Conservation (phyloP, 2,113 vertebrate species). For the Hippocampus guttulatus region DNA sequence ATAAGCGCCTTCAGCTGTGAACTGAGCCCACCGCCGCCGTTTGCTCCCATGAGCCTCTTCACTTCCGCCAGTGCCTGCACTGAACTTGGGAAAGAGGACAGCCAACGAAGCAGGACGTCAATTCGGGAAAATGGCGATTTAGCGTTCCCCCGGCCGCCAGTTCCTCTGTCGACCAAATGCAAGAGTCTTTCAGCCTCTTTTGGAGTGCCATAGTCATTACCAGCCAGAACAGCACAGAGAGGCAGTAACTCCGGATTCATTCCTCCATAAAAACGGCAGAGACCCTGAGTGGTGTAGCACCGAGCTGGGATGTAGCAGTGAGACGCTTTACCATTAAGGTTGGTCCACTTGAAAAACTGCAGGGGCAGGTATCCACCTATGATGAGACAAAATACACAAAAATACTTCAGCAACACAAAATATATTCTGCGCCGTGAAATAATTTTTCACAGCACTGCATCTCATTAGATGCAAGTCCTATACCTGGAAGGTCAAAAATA, state of each 20-base stretch:
- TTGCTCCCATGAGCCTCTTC: constrained; percentile 56
- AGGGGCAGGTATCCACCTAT: constrained; percentile 82
- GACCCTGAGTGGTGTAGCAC: constrained; percentile 67
- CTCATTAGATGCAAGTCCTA: constrained; percentile 7
- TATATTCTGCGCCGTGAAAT: neutral
- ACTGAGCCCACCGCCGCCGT: constrained; percentile 37
- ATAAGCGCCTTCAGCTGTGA: constrained; percentile 69
- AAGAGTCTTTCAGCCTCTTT: constrained; percentile 70
- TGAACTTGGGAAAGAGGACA: constrained; percentile 72
- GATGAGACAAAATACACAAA: constrained; percentile 11
- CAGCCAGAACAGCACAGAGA: constrained; percentile 82
- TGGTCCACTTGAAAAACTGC: constrained; percentile 82
- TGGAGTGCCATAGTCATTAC: constrained; percentile 79
- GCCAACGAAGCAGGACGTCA: constrained; percentile 79
- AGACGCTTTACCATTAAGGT: constrained; percentile 49
- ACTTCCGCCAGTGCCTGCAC: constrained; percentile 63
- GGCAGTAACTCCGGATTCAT: constrained; percentile 77
- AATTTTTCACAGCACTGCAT: neutral
- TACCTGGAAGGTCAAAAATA: constrained; percentile 83
- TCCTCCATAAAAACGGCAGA: constrained; percentile 77
- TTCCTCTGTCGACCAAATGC: constrained; percentile 40
- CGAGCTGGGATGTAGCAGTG: constrained; percentile 76
- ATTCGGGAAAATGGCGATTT: constrained; percentile 61
- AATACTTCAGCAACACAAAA: neutral
- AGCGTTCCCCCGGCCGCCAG: constrained; percentile 46